Conservation (phyloP, 2,113 vertebrate genomes). For the Euleptes europaea region DNA sequence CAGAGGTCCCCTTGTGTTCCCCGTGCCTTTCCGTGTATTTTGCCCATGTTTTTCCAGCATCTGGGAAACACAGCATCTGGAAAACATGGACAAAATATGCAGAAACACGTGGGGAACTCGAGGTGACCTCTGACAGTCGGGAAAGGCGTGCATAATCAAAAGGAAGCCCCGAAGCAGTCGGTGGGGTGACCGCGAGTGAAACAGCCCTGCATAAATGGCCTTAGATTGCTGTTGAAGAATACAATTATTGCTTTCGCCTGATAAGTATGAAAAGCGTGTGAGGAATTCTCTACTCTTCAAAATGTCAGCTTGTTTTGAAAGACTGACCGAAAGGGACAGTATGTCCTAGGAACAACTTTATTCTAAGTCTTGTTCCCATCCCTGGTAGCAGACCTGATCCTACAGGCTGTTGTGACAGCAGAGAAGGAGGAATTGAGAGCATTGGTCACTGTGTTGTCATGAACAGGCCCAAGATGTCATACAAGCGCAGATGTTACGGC, state of each 20-base stretch:
- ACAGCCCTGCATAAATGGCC: no score
- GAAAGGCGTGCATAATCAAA: no score
- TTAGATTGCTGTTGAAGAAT: conserved; percentile 58
- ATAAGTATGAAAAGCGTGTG: conserved; percentile 39
- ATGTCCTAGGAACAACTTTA: background rate
- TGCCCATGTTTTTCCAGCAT: no score
- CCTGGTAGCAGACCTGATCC: background rate
- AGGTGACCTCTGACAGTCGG: no score
- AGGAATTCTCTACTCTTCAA: conserved; percentile 24
- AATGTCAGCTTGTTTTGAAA: conserved; percentile 18
- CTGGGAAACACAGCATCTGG: no score
- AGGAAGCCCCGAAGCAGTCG: no score
- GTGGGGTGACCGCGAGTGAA: no score
- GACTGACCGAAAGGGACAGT: rapidly evolving
- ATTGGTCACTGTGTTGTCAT: background rate
- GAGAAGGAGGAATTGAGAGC: background rate
- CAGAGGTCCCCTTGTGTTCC: no score
- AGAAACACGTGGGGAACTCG: no score
- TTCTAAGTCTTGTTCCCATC: background rate
- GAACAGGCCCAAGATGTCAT: background rate
- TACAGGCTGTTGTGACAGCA: background rate
- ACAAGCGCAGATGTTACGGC: background rate
- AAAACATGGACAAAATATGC: no score
- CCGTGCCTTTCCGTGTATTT: no score
- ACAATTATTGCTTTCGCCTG: conserved; percentile 60